phyloP scores from a whole-genome alignment of 2,113 vertebrate genomes.

The Aix galericulata region DNA sequence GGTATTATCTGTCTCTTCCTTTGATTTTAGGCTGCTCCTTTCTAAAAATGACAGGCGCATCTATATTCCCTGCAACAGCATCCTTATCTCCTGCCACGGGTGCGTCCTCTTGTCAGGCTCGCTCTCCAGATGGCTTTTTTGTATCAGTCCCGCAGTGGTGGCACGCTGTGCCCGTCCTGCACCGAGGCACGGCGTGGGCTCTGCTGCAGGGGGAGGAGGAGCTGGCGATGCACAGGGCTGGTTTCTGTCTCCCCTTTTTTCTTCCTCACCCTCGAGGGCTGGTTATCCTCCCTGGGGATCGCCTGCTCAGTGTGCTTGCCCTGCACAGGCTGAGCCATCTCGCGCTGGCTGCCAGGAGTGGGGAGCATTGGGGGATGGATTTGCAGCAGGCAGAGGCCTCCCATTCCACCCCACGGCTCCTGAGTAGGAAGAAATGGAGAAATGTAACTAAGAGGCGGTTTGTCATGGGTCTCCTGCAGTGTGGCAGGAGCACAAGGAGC shows the following conservation, averaged over 20 bases:
- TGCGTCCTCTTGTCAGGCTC: neutral
- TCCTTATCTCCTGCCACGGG: neutral
- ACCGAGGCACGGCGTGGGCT: neutral
- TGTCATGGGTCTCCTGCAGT: too few species aligned
- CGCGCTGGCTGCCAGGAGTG: too few species aligned
- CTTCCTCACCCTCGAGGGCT: accelerated
- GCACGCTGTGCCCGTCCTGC: neutral
- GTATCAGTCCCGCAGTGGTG: neutral
- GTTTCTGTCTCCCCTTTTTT: neutral
- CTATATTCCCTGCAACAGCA: neutral
- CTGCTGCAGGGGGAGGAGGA: neutral
- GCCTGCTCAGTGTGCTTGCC: neutral
- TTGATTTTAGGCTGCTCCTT: neutral
- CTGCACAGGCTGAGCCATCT: neutral
- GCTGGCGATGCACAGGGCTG: too few species aligned
- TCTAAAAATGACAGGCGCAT: accelerated
- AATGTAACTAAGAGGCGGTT: neutral
- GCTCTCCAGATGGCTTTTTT: neutral
- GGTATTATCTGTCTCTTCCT: neutral
- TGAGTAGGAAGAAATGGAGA: neutral
- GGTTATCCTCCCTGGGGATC: neutral
- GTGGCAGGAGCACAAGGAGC: accelerated
- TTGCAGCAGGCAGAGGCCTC: neutral
- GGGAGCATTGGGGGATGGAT: neutral
- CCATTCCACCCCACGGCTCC: neutral